Percentiles rank a stretch among this genome's conserved stretches.
Evolutionary conservation across 1,140 invertebrate species (phyloP).

Genomic region (Trichonephila clavata): DNA sequence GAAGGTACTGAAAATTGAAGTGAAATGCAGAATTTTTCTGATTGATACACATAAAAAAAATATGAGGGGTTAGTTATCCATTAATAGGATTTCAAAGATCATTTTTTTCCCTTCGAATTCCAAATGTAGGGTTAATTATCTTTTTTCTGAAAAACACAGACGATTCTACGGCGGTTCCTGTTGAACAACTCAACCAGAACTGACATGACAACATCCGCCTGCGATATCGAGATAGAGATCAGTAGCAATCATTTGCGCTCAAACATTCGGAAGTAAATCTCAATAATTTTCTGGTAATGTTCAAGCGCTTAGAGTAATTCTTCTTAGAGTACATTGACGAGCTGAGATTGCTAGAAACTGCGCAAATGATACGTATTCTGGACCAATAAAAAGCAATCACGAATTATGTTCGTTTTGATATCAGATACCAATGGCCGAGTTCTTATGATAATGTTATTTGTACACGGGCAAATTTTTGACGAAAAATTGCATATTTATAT

Average conservation of each 20-base stretch:
- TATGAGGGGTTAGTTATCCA: constrained; percentile 7
- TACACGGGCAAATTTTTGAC: too few relatives aligned
- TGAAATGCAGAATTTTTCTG: neutral
- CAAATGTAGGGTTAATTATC: neutral
- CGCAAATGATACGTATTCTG: neutral
- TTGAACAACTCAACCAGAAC: constrained; percentile 1
- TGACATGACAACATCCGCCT: constrained; percentile 7
- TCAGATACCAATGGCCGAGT: neutral
- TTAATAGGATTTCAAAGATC: constrained; percentile 30
- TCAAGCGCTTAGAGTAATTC: neutral
- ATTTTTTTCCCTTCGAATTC: neutral
- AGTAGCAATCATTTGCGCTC: neutral
- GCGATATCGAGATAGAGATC: constrained; percentile 21
- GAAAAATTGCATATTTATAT: too few relatives aligned
- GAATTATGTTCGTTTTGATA: neutral
- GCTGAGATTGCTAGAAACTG: neutral
- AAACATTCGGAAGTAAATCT: constrained; percentile 6
- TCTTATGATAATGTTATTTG: neutral
- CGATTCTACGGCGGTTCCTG: neutral
- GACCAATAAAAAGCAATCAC: neutral
- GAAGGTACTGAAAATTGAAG: constrained; percentile 17
- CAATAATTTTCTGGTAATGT: neutral
- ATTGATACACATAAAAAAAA: neutral
- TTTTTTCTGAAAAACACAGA: neutral
- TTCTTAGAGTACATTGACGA: neutral